Conservation (phyloP, 2,113 vertebrate species). For the Psophia crepitans region DNA sequence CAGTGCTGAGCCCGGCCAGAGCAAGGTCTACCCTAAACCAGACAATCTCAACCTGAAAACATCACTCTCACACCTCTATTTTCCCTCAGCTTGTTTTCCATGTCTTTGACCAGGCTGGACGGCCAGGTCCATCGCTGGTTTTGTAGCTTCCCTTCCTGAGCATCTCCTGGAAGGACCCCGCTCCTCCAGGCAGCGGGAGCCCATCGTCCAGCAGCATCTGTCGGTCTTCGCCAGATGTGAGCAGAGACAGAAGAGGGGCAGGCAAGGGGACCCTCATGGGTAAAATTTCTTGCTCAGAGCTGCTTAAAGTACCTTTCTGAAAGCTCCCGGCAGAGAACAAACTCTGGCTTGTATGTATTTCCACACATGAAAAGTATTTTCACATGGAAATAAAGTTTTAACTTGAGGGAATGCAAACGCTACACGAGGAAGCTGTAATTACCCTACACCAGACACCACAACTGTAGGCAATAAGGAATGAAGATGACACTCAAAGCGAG, state of each 20-base stretch:
- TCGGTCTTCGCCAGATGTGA: neutral
- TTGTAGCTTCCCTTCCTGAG: neutral
- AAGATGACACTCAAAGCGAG: neutral
- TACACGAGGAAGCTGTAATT: accelerated
- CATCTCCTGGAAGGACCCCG: accelerated
- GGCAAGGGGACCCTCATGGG: accelerated
- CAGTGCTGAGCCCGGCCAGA: accelerated
- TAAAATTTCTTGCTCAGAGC: neutral
- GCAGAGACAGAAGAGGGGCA: neutral
- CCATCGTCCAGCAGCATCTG: accelerated
- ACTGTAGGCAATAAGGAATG: neutral
- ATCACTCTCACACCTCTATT: neutral
- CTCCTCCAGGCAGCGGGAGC: neutral
- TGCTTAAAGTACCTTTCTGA: neutral
- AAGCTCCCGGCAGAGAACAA: neutral
- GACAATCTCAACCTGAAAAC: neutral
- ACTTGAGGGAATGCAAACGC: neutral
- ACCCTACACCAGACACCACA: neutral
- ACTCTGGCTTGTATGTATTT: accelerated
- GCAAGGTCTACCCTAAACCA: neutral
- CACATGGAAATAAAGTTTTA: neutral
- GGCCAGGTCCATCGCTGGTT: neutral
- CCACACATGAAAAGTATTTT: neutral
- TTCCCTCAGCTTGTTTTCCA: neutral
- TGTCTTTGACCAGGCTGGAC: neutral